Percentiles rank a stretch among this genome's conserved stretches.
These are phyloP conservation scores for Automeris io DNA, from an alignment of 2,888 invertebrate genomes.

Conservation along the genomic window DNA sequence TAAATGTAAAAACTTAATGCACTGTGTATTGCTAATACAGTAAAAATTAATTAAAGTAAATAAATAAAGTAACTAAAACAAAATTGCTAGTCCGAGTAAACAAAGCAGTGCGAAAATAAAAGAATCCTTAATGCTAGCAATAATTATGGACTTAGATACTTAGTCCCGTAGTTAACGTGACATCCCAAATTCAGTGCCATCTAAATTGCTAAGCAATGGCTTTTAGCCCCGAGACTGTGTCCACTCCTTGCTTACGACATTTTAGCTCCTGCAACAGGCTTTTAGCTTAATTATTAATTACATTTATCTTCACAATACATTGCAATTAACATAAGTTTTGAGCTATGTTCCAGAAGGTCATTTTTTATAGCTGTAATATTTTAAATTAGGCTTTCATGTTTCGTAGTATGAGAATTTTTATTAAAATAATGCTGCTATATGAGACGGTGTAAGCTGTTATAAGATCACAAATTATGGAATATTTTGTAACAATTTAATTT, in stretches of 20 bases:
- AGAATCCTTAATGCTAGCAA: not conserved
- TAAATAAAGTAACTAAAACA: slow-evolving; percentile 3
- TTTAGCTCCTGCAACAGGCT: slow-evolving; percentile 38
- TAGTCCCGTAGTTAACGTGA: slow-evolving; percentile 14
- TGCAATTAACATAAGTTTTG: too few relatives aligned
- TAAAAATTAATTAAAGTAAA: not conserved
- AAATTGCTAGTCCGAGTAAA: slow-evolving; percentile 7
- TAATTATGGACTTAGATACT: slow-evolving; percentile 4
- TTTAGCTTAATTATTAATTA: slow-evolving; percentile 44
- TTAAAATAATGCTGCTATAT: too few relatives aligned
- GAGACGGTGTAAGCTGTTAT: too few relatives aligned
- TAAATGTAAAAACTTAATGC: not conserved
- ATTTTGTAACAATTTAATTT: too few relatives aligned
- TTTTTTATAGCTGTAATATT: too few relatives aligned
- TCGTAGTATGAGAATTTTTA: too few relatives aligned
- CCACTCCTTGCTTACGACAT: slow-evolving; percentile 22
- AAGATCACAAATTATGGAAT: too few relatives aligned
- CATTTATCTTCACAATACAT: too few relatives aligned
- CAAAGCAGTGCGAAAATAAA: slow-evolving; percentile 7
- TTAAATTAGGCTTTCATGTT: too few relatives aligned
- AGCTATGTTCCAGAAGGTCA: too few relatives aligned
- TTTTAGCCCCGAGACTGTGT: slow-evolving; percentile 26
- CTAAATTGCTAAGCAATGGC: slow-evolving; percentile 22
- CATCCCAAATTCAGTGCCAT: slow-evolving; percentile 16
- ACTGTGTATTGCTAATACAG: not conserved